Evolutionary conservation across 1,140 invertebrate species (phyloP), one percentile per base, ranked within the genome.

Genomic region (Conus ventricosus): DNA sequence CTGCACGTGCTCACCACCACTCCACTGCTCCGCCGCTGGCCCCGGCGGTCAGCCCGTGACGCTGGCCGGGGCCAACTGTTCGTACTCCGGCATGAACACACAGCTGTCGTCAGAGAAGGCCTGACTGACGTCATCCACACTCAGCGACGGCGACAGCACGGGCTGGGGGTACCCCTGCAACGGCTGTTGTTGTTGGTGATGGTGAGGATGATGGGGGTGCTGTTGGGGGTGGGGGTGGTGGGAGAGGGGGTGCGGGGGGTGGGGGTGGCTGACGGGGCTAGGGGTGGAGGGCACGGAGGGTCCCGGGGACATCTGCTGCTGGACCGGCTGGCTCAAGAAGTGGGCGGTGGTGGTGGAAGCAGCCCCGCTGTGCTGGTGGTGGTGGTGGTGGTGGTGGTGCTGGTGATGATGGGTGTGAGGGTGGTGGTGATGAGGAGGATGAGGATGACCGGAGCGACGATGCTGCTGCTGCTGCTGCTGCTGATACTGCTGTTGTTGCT

Each of bases 71-170:
- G 84, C 78, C 10, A 87, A 78, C 27, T 89, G 86, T 27, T 92
- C 90, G 87, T 89, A 89, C 78, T 91, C 90, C 57, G 90, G 90
- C 93, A 92, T 92, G 90, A 90, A 92, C 89, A 90, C 57, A 71
- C 84, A 87, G 85, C 85, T 87, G 75, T 87, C 85, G 85, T 87
- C 85, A 17, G 71, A 78, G 23, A 87, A 57, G 10, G 85, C 85
- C 75, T 87, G 85, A 23, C 85, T 87, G 71, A 87, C 85, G 55
- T 87, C 85, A 39, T 87, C 85, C 15, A 27, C 71, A 51, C 71
- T 87, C 85, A 87, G 51, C 71, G 85, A 87, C 71, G 85, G 85
- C 39, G 85, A 87, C 85, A 87, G 75, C 85, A 39, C 53, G 39
- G 76, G 85, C 71, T 87, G 87, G 82, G 25, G 85, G 84, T 75